phyloP scores from a whole-genome alignment of 37 sponge, comb jelly and placozoan genomes.

The Eunapius fragilis region DNA sequence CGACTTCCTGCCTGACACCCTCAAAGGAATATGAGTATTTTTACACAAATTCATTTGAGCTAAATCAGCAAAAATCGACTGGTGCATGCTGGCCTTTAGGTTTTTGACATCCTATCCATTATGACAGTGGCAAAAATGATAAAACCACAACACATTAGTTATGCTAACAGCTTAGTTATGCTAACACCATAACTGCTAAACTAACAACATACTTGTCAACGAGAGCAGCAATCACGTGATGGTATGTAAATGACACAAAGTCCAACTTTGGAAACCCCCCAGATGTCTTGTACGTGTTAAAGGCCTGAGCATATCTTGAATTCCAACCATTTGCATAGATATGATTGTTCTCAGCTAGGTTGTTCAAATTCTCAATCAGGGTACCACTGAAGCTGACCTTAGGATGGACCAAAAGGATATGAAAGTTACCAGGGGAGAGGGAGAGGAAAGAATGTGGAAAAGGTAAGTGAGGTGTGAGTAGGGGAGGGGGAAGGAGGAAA shows the following conservation, averaged over 20 bases:
- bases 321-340: conserved; percentile 67
- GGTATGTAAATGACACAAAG: conserved; percentile 69
- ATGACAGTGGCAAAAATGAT: too few species aligned
- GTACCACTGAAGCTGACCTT: conserved; percentile 77
- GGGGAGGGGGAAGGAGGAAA: background rate
- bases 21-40: too few species aligned
- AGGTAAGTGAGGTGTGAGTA: too few species aligned
- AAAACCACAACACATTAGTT: too few species aligned
- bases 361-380: conserved; percentile 68
- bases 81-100: too few species aligned
- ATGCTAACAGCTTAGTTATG: too few species aligned
- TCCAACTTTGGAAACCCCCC: conserved; percentile 67
- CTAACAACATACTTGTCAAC: conserved; percentile 42
- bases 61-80: too few species aligned
- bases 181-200: too few species aligned
- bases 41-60: too few species aligned
- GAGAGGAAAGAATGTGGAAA: background rate
- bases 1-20: too few species aligned
- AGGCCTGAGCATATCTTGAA: conserved; percentile 34
- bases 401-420: background rate
- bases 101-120: too few species aligned
- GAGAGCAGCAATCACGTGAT: conserved; percentile 56
- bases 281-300: conserved; percentile 40
- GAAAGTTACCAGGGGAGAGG: background rate
- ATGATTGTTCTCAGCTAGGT: conserved; percentile 58